Evolutionary conservation across 23 tunicate species (phyloP).

Genomic region (Ciona savignyi): DNA sequence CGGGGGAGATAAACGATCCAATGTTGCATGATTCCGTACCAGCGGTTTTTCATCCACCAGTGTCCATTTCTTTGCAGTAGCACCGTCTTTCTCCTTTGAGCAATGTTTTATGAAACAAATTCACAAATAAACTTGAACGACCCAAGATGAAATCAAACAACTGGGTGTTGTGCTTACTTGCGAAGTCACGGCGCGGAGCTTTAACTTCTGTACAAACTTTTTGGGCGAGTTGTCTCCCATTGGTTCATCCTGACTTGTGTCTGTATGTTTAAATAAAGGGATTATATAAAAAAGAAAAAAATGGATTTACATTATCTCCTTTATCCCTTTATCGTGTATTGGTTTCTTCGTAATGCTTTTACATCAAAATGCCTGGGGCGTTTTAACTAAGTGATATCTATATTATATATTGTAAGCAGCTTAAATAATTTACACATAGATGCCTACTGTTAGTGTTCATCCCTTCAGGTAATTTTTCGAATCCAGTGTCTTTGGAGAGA

Average conservation of each 20-base stretch:
- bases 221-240: neutral
- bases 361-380: no score
- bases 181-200: conserved; percentile 60
- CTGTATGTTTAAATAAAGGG: no score
- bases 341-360: no score
- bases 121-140: neutral
- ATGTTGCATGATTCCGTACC: neutral
- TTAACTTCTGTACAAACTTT: conserved; percentile 62
- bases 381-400: no score
- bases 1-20: neutral
- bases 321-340: no score
- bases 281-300: no score
- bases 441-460: neutral
- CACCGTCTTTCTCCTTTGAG: conserved; percentile 23
- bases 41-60: conserved; percentile 27
- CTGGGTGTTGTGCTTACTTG: conserved; percentile 12
- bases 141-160: neutral
- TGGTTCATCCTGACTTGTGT: no score
- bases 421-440: no score
- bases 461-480: neutral
- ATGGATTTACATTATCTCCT: no score
- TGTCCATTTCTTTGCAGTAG: conserved; percentile 35
- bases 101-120: no score
- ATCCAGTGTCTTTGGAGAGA: neutral
- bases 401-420: no score